phyloP scores from a whole-genome alignment of 1,140 invertebrate species.

The Cyclargus thomasi region DNA sequence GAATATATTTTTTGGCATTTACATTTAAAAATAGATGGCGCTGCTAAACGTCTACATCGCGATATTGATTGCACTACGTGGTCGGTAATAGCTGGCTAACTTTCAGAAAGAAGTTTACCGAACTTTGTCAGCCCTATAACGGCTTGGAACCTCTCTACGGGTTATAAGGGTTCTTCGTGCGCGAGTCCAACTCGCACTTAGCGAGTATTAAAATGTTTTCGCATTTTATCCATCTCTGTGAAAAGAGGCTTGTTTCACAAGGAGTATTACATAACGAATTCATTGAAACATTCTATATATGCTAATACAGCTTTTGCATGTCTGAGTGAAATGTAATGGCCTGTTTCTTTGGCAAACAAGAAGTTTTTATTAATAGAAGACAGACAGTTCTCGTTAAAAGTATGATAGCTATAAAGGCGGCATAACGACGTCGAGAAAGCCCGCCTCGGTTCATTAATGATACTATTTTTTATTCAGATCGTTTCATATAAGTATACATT shows the following conservation, averaged over 20 bases:
- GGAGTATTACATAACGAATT: neutral
- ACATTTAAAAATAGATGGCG: too few relatives aligned
- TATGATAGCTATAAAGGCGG: neutral
- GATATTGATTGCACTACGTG: too few relatives aligned
- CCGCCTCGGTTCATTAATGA: constrained; percentile 3
- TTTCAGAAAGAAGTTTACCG: too few relatives aligned
- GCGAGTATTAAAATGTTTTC: neutral
- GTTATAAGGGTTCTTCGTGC: too few relatives aligned
- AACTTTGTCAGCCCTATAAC: too few relatives aligned
- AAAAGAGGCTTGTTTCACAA: neutral
- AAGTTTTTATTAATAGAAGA: constrained; percentile 9
- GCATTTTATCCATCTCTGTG: neutral
- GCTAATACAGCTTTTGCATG: neutral
- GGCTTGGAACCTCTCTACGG: too few relatives aligned
- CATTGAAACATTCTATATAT: neutral
- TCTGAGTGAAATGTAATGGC: neutral
- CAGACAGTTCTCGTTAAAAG: constrained; percentile 10
- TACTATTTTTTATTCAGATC: constrained; percentile 10
- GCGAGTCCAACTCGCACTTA: too few relatives aligned
- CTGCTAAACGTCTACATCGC: too few relatives aligned
- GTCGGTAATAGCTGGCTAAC: too few relatives aligned
- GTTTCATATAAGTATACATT: neutral
- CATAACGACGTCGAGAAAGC: constrained; percentile 2
- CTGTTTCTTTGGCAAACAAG: neutral
- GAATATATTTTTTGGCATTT: too few relatives aligned